Evolutionary conservation across 2,888 invertebrate species (phyloP), one percentile per base, ranked within the genome.

Genomic region (Neuroscelio doddi): DNA sequence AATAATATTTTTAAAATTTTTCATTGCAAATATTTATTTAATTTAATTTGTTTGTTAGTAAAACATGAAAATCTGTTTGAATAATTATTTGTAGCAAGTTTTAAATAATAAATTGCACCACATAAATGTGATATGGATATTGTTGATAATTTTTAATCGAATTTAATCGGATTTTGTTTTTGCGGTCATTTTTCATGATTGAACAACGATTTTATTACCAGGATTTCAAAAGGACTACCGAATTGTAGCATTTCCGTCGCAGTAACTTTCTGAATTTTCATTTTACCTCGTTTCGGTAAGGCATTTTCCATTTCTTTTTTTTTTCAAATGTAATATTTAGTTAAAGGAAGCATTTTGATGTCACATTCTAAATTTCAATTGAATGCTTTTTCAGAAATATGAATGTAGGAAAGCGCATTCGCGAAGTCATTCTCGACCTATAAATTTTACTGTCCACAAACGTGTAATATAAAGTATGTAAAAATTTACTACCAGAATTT

Each of bases 361-460:
- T 29, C 44, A 15, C 29, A 29, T 30, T 51, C 30, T 41, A 21
- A 12, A 51, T 41, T 41, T 30, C 50, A 29, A 24, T 51, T 30
- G 30, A n/a, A 41, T 32, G 50, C 30, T 51, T 41, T 32, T 21
- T n/a, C 21, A 30, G 30, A 51, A 32, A 30, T 38, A 50, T 10
- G 38, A 32, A n/a, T 12, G 32, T 12, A 9, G 3, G n/a, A 2
- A 12, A n/a, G 5, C 3, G 12, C 3, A 3, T n/a, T n/a, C 9
- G 3, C 32, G n/a, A 8, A 8, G 32, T 32, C 32, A 10, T 12
- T 32, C 12, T n/a, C 32, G 32, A 9, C 8, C 26, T 30, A 10
- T 2, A 10, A 4, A 30, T 30, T 10, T 10, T 9, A 30, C 21
- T 21, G 21, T 21, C 21, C n/a, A n/a, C n/a, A n/a, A n/a, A n/a